These are phyloP conservation scores for Gorsachius magnificus DNA, from an alignment of 2,797 vertebrate species.

Conservation along the genomic window DNA sequence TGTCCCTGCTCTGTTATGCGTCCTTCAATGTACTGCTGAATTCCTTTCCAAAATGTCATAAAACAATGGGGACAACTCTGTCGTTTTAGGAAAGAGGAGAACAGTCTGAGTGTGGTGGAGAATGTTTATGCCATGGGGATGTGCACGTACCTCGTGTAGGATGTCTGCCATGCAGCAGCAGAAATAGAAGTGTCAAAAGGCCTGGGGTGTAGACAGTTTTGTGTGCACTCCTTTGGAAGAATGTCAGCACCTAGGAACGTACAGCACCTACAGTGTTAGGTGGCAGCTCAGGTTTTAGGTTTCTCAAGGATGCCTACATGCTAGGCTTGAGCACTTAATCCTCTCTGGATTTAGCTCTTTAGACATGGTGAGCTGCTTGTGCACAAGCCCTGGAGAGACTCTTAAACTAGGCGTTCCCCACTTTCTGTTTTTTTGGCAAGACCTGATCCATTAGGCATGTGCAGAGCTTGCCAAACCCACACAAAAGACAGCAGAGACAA, in stretches of 20 bases:
- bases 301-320: conserved; percentile 40
- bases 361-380: conserved; percentile 22
- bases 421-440: conserved; percentile 20
- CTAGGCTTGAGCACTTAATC: conserved; percentile 37
- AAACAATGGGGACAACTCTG: background rate
- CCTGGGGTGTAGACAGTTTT: background rate
- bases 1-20: background rate
- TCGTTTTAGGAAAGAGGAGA: background rate
- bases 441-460: conserved; percentile 6
- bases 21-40: background rate
- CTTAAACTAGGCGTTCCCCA: conserved; percentile 27
- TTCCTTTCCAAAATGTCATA: background rate
- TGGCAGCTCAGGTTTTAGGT: conserved; percentile 52
- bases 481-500: conserved; percentile 47
- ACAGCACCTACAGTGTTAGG: background rate
- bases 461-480: conserved; percentile 58
- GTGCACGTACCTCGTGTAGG: conserved; percentile 28
- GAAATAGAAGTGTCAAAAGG: background rate
- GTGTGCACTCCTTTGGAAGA: background rate
- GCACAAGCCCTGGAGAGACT: conserved; percentile 21
- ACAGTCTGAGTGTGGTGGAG: background rate
- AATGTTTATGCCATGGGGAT: background rate
- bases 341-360: conserved; percentile 6
- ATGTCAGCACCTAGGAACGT: background rate
- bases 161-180: background rate